Evolutionary conservation across 2,113 vertebrate species (phyloP), one percentile per base, ranked within the genome.

Genomic region (Oncorhynchus gorbuscha): DNA sequence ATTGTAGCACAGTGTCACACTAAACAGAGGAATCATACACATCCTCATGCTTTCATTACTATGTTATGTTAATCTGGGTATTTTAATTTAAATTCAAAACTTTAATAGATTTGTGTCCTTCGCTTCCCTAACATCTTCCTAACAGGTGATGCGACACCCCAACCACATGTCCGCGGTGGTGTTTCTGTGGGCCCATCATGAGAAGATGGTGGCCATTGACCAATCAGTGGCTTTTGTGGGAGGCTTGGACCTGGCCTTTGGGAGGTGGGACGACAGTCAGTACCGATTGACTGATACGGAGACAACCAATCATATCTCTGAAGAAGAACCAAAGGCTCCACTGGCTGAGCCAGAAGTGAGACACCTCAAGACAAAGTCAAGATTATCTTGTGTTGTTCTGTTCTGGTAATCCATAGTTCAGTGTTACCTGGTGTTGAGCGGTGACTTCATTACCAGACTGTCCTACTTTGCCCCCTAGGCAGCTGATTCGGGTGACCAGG

Each of bases 131-230:
- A 8, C n/a, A 2, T 85, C n/a, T 30, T 13, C 76, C 66, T 69
- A 8, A 61, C 73, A 97, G 96, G 96, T 97, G n/a, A 96, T 97
- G 96, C 94, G 96, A 39, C 96, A 97, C 83, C 96, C 96, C 3
- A 94, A 97, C 85, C 93, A 95, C 0, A 89, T 97, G 67, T 94
- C 95, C 0, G 90, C 94, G 4, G 87, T 90, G 11, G 90, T 95
- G 58, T 72, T 94, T 22, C 12, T 97, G 18, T 97, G 96, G 96
- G 96, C 96, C 32, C 96, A 97, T 85, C 96, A 97, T 30, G 96
- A 97, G 87, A 97, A 97, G 83, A 94, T 96, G 89, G 93, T 96
- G 76, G 93, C 94, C 75, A 94, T 97, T 59, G 96, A 97, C 90
- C 96, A 97, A 85, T 90, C 87, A 0, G 93, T 97, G 55, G 95